Conservation (phyloP, 2,113 vertebrate species). For the Tauraco erythrolophus region DNA sequence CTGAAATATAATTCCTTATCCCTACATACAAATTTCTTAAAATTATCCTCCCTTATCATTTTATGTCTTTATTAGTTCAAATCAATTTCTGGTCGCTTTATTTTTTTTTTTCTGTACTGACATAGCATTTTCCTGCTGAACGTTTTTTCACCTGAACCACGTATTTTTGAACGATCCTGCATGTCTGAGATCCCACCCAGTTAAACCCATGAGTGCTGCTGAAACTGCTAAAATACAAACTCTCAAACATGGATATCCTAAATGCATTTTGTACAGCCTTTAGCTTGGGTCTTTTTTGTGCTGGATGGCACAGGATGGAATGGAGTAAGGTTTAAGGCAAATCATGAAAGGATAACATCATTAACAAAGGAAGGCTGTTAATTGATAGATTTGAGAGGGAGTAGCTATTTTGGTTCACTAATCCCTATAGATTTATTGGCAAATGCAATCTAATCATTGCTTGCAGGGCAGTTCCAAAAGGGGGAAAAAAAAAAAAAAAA, state of each 20-base stretch:
- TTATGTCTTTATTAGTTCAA: not conserved
- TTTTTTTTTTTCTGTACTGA: not conserved
- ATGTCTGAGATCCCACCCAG: not conserved
- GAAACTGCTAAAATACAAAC: not conserved
- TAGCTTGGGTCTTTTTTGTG: not conserved
- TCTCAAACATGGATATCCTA: not conserved
- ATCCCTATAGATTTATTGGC: conserved; percentile 49
- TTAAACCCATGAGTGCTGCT: not conserved
- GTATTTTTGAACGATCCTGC: not conserved
- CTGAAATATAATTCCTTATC: not conserved
- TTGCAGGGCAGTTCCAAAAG: conserved; percentile 15
- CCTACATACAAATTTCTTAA: not conserved
- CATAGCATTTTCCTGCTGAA: not conserved
- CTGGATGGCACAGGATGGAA: not conserved
- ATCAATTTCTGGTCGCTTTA: not conserved
- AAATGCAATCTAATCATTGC: conserved; percentile 32
- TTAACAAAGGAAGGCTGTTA: not conserved
- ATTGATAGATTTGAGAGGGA: conserved; percentile 14
- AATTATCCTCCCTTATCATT: not conserved
- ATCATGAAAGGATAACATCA: not conserved
- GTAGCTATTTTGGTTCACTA: conserved; percentile 13
- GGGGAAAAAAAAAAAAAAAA: not conserved
- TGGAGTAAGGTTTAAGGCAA: not conserved
- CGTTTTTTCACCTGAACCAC: not conserved
- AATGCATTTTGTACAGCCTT: not conserved